phyloP scores from a whole-genome alignment of 2,797 vertebrate genomes.

The Chaetophractus vellerosus region DNA sequence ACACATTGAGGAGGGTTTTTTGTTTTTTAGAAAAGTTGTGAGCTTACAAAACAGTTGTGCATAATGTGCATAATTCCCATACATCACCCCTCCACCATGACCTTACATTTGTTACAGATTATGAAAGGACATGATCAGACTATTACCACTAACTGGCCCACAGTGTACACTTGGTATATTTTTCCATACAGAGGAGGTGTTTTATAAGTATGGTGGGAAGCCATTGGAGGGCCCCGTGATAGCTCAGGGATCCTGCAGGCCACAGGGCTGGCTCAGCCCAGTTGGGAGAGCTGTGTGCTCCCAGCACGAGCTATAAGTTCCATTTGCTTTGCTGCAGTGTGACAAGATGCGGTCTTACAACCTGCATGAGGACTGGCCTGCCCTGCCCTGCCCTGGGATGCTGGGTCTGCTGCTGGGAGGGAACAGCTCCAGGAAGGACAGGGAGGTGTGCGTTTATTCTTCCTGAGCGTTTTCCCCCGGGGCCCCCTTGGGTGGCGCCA shows the following conservation, averaged over 20 bases:
- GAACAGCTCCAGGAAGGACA: neutral
- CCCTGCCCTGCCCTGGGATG: neutral
- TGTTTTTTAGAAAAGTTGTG: no score
- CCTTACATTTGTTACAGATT: no score
- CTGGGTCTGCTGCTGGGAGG: neutral
- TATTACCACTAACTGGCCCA: no score
- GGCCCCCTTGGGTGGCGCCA: neutral
- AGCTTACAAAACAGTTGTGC: no score
- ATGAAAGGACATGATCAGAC: no score
- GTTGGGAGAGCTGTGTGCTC: neutral
- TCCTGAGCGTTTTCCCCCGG: neutral
- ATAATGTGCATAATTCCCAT: no score
- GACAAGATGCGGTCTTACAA: neutral
- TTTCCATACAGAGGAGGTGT: neutral
- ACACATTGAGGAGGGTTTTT: no score
- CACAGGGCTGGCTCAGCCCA: neutral
- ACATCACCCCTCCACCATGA: no score
- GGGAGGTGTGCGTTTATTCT: neutral
- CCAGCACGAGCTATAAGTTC: neutral
- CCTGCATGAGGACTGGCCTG: neutral
- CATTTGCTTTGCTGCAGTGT: neutral
- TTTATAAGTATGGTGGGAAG: neutral
- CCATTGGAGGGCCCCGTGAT: neutral
- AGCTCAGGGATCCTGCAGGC: neutral
- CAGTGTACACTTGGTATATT: no score